Base-by-base conservation (phyloP, 2,888 invertebrate species). In the Euspilapteryx auroguttella region DNA sequence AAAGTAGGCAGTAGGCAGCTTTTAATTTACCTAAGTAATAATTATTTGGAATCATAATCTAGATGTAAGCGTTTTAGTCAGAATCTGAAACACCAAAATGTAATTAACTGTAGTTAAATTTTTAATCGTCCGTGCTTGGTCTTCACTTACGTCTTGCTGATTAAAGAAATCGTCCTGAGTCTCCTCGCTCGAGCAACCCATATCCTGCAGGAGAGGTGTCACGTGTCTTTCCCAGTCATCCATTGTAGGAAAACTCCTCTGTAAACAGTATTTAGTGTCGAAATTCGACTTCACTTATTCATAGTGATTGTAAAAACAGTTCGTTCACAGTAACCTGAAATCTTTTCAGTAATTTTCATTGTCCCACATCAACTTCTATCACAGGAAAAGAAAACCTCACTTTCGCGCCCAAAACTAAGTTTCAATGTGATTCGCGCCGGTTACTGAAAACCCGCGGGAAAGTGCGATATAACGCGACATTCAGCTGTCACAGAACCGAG, bases 171-270 rank as follows among this genome's bases (percentile, higher is more conserved):
- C 79, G 40, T 78, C 77, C 45, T 79, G 79, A 39, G 69, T 66
- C 40, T 77, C 78, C 49, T 73, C 75, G 42, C 59, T 68, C 36
- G 73, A 53, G 49, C 76, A 76, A 44, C 75, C 78, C 75, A 79
- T 79, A 46, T 80, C 80, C 51, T 79, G 79, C 37, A 79, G 63
- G 34, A 79, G 71, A 25, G 79, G 78, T 32, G 79, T 77, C 36
- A 79, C 79, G 48, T 80, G 79, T 41, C 79, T 69, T 57, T 80
- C 80, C 80, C 80, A 80, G 55, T 79, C 79, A 63, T 79, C 79
- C 76, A 77, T 75, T 52, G 50, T 37, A 36, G 25, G 27, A 30
- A 29, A 44, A 53, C 52, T 47, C 40, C 42, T 12, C 20, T 45
- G 47, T 47, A 44, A 47, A 45, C 43, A 40, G 45, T 41, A 43